Conservation (phyloP, 53 echinoderm and acorn worm genomes). For the Astropecten irregularis region DNA sequence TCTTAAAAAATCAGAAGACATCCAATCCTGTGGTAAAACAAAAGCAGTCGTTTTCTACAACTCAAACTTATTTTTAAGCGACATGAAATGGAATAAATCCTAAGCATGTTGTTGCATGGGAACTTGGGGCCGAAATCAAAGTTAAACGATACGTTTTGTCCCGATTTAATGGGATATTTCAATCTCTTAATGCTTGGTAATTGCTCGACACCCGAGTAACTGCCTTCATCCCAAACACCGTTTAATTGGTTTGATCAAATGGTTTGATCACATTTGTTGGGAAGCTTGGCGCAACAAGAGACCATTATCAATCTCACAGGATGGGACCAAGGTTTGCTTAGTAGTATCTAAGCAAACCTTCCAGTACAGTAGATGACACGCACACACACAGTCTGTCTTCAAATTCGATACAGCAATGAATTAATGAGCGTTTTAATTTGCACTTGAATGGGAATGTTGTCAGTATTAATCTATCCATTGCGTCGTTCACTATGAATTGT, state of each 20-base stretch:
- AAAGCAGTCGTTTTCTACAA: no score
- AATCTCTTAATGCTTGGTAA: constrained; percentile 60
- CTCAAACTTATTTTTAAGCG: no score
- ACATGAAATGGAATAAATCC: no score
- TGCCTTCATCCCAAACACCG: not conserved
- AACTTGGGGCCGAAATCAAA: no score
- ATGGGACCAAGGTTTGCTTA: constrained; percentile 50
- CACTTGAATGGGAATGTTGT: constrained; percentile 8
- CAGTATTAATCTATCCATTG: constrained; percentile 27
- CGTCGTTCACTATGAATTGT: constrained; percentile 7
- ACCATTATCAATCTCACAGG: constrained; percentile 35
- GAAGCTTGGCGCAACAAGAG: constrained; percentile 32
- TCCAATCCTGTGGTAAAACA: no score
- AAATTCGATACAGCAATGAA: constrained; percentile 50
- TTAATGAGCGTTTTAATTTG: constrained; percentile 40
- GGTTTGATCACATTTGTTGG: constrained; percentile 36
- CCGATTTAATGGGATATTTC: constrained; percentile 42
- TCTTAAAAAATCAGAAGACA: no score
- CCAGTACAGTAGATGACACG: constrained; percentile 6
- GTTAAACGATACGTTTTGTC: no score
- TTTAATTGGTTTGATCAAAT: constrained; percentile 50
- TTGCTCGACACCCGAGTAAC: constrained; percentile 35
- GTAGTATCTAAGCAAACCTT: constrained; percentile 16
- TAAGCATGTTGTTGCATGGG: no score
- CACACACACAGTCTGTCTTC: not conserved